These are phyloP conservation scores for Linepithema humile DNA, from an alignment of 1,140 invertebrate species.

Conservation along the genomic window DNA sequence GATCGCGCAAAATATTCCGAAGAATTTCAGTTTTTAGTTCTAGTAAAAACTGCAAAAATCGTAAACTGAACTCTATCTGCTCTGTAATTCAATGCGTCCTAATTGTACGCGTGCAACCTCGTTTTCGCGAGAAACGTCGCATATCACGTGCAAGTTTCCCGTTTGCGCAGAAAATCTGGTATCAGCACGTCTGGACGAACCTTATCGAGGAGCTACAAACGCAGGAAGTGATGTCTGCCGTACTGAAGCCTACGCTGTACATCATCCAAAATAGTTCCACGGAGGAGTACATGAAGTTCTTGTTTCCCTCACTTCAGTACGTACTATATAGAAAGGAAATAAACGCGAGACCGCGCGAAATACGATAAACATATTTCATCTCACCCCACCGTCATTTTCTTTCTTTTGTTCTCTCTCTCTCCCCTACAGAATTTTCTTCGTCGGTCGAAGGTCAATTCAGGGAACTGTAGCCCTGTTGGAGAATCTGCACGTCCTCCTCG, in stretches of 20 bases:
- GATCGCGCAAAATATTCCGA: too few species aligned
- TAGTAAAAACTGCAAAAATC: too few species aligned
- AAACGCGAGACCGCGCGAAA: conserved; percentile 1
- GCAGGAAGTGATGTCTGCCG: conserved; percentile 94
- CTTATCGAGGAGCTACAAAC: conserved; percentile 93
- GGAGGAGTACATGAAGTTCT: conserved; percentile 93
- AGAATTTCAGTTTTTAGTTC: too few species aligned
- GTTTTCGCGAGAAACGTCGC: background rate
- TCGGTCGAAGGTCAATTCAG: conserved; percentile 94
- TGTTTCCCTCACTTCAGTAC: conserved; percentile 93
- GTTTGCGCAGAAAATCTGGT: conserved; percentile 96
- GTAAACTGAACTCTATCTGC: background rate
- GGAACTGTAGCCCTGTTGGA: conserved; percentile 96
- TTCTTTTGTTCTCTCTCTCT: background rate
- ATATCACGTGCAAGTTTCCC: conserved; percentile 19
- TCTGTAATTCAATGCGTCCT: background rate
- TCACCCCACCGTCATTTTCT: background rate
- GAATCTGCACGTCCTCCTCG: conserved; percentile 95
- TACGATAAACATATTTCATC: conserved; percentile 15
- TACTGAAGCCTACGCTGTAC: conserved; percentile 94
- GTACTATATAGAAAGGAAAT: conserved; percentile 56
- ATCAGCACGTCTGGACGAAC: conserved; percentile 96
- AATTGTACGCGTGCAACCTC: background rate
- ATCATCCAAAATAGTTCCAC: conserved; percentile 93
- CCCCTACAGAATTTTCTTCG: conserved; percentile 88